These are phyloP conservation scores for Argyresthia goedartella DNA, from an alignment of 2,888 invertebrate genomes.

Conservation along the genomic window DNA sequence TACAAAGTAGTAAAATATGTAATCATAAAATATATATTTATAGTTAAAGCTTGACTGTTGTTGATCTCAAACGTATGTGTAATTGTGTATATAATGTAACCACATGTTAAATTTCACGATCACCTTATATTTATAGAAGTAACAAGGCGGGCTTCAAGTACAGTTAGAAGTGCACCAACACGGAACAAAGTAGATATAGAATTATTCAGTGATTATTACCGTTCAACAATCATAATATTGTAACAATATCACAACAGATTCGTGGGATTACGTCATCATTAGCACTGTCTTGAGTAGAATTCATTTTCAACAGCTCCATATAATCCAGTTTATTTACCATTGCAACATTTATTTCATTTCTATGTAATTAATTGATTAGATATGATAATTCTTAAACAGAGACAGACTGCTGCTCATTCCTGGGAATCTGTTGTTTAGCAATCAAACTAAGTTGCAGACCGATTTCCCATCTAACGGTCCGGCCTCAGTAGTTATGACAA, in stretches of 20 bases:
- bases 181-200: conserved; percentile 54
- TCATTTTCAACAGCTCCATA: too few relatives aligned
- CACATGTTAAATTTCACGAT: conserved; percentile 64
- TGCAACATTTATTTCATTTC: not conserved
- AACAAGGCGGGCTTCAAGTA: conserved; percentile 49
- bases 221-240: conserved; percentile 1
- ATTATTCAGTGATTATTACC: conserved; percentile 40
- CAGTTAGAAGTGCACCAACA: conserved; percentile 60
- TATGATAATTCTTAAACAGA: too few relatives aligned
- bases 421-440: conserved; percentile 39
- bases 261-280: not conserved
- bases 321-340: too few relatives aligned
- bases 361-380: too few relatives aligned
- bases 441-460: conserved; percentile 21
- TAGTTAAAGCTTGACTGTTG: conserved; percentile 65
- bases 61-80: conserved; percentile 63
- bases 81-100: conserved; percentile 66
- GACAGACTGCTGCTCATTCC: conserved; percentile 3
- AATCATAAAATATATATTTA: conserved; percentile 35
- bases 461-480: conserved; percentile 22
- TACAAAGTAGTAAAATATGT: conserved; percentile 20
- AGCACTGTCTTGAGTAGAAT: not conserved
- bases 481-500: conserved; percentile 60
- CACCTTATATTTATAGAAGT: conserved; percentile 46
- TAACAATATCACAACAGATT: not conserved